A percentile compares a stretch with the other conserved stretches of the same genome.
phyloP scores from a whole-genome alignment of 1,140 invertebrate species.

The Manduca sexta region DNA sequence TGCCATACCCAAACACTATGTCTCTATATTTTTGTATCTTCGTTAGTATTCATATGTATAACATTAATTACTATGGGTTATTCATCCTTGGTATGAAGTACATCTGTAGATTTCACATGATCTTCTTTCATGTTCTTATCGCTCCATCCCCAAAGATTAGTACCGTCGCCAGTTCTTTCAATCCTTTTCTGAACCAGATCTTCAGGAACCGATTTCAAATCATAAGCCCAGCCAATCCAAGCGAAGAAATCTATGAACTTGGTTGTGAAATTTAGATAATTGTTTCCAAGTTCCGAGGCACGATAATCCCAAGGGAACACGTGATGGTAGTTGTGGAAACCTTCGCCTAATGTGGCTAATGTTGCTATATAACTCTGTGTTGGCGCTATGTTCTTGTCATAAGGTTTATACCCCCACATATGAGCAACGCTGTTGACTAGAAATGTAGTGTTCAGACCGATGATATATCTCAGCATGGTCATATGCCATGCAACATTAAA shows the following conservation, averaged over 20 bases:
- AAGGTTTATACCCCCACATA: conserved; percentile 75
- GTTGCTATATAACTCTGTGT: conserved; percentile 14
- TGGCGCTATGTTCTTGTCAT: conserved; percentile 72
- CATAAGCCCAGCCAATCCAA: conserved; percentile 51
- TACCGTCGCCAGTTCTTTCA: conserved; percentile 23
- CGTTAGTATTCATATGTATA: too few species aligned
- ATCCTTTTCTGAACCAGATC: conserved; percentile 14
- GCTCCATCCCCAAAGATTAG: conserved; percentile 15
- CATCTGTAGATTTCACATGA: too few species aligned
- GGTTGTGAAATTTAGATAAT: conserved; percentile 77
- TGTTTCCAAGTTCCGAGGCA: conserved; percentile 81
- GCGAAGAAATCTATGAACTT: conserved; percentile 78
- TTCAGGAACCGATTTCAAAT: conserved; percentile 64
- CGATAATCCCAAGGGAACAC: conserved; percentile 91
- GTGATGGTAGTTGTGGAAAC: conserved; percentile 95
- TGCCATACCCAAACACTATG: too few species aligned
- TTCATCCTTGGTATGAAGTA: too few species aligned
- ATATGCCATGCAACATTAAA: conserved; percentile 84
- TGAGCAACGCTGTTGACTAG: conserved; percentile 84
- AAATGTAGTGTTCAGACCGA: conserved; percentile 83
- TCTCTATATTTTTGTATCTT: too few species aligned
- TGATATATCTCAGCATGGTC: conserved; percentile 80
- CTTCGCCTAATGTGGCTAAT: conserved; percentile 48
- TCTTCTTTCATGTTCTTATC: conserved; percentile 3
- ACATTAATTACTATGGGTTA: too few species aligned